Conservation (phyloP, 1,140 invertebrate species). For the Ptiloglossa arizonensis region DNA sequence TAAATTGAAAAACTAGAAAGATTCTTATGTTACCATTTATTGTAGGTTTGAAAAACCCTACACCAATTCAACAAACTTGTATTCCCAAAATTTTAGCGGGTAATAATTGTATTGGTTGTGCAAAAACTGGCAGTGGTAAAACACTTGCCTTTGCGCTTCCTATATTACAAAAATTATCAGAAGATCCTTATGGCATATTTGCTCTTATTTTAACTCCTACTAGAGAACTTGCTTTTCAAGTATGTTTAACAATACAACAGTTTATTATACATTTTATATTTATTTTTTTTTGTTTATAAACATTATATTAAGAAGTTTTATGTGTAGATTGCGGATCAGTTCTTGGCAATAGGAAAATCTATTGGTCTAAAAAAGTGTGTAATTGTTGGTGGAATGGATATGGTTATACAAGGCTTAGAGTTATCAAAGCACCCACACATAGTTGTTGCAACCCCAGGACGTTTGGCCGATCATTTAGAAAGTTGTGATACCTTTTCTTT, state of each 20-base stretch:
- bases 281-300: neutral
- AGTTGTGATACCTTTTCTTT: conserved; percentile 92
- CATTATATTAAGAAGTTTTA: neutral
- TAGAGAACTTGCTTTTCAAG: conserved; percentile 95
- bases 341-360: conserved; percentile 92
- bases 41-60: conserved; percentile 90
- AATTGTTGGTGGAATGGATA: conserved; percentile 96
- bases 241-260: conserved; percentile 64
- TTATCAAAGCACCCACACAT: conserved; percentile 94
- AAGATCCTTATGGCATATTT: conserved; percentile 97
- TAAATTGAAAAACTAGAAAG: conserved; percentile 7
- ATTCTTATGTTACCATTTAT: conserved; percentile 12
- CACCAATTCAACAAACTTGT: conserved; percentile 92
- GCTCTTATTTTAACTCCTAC: conserved; percentile 97
- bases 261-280: neutral
- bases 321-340: conserved; percentile 93
- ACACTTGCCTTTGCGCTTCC: conserved; percentile 98
- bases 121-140: conserved; percentile 99
- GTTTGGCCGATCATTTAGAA: conserved; percentile 93
- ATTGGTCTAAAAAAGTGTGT: conserved; percentile 91
- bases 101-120: conserved; percentile 95
- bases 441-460: conserved; percentile 96
- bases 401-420: conserved; percentile 93
- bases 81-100: conserved; percentile 91
- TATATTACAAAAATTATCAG: conserved; percentile 94